Conservation (phyloP, 2,113 vertebrate species). For the Bungarus multicinctus region DNA sequence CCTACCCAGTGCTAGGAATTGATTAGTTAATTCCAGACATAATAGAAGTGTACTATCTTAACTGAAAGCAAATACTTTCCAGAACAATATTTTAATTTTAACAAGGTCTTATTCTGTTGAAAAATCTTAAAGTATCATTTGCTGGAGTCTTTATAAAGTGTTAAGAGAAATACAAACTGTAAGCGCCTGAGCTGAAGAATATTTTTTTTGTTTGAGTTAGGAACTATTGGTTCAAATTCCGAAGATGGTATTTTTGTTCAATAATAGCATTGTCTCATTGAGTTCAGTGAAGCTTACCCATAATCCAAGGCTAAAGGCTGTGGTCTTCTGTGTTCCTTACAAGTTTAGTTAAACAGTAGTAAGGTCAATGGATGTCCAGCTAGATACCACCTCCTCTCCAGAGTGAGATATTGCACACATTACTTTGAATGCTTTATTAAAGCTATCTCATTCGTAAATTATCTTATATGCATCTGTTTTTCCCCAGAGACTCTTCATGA, state of each 20-base stretch:
- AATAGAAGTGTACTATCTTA: slow-evolving; percentile 24
- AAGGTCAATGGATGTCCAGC: background rate
- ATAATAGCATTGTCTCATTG: background rate
- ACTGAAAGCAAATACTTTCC: slow-evolving; percentile 50
- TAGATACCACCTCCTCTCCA: background rate
- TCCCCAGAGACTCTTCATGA: background rate
- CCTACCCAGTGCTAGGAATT: slow-evolving; percentile 38
- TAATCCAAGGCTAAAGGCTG: background rate
- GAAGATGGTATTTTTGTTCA: background rate
- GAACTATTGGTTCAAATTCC: background rate
- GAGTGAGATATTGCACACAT: background rate
- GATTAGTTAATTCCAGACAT: slow-evolving; percentile 39
- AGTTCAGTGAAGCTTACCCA: background rate
- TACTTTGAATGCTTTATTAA: background rate
- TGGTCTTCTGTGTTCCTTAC: background rate
- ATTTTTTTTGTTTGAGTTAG: background rate
- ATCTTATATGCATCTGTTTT: background rate
- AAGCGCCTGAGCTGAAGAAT: background rate
- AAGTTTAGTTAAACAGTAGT: background rate
- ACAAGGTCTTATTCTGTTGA: background rate
- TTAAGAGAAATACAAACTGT: background rate
- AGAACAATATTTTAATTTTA: slow-evolving; percentile 16
- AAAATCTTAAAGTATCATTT: background rate
- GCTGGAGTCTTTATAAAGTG: background rate
- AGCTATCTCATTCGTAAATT: background rate